Evolutionary conservation across 2,888 invertebrate genomes (phyloP).

Genomic region (Habroteleia sp.): DNA sequence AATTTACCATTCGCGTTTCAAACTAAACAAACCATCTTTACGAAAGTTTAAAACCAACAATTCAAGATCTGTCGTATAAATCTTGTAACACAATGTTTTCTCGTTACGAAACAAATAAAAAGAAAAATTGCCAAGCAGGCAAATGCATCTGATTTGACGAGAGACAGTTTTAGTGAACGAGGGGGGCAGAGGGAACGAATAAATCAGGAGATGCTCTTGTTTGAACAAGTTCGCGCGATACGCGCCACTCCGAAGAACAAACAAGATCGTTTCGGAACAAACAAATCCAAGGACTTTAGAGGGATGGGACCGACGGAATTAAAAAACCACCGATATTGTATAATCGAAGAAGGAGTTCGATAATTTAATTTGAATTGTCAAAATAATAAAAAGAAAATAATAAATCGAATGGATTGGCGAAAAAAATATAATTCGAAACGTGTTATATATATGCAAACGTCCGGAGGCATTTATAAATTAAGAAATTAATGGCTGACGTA

Average conservation of each 20-base stretch:
- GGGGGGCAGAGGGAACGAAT: conserved; percentile 24
- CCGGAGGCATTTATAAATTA: conserved; percentile 34
- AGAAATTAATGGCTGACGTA: conserved; percentile 54
- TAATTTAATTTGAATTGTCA: too few relatives aligned
- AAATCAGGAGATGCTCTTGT: conserved; percentile 57
- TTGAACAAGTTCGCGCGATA: conserved; percentile 60
- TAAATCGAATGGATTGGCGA: too few relatives aligned
- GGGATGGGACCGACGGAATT: too few relatives aligned
- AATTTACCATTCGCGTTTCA: conserved; percentile 31
- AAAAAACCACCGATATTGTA: too few relatives aligned
- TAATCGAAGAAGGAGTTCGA: too few relatives aligned
- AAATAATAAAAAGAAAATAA: too few relatives aligned
- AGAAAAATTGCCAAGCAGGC: conserved; percentile 48
- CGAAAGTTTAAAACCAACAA: conserved; percentile 38
- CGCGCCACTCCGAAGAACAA: conserved; percentile 49
- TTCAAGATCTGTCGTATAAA: conserved; percentile 53
- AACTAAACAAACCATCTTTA: conserved; percentile 38
- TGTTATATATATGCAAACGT: not conserved
- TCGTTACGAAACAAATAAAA: conserved; percentile 55
- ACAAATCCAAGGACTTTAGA: not conserved
- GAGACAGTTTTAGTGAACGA: conserved; percentile 34
- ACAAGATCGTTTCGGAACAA: conserved; percentile 42
- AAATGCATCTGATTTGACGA: conserved; percentile 51
- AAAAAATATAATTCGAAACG: not conserved
- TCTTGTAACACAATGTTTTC: conserved; percentile 51